These are phyloP conservation scores for Andrena flavipes DNA, from an alignment of 2,888 invertebrate species.

Conservation along the genomic window DNA sequence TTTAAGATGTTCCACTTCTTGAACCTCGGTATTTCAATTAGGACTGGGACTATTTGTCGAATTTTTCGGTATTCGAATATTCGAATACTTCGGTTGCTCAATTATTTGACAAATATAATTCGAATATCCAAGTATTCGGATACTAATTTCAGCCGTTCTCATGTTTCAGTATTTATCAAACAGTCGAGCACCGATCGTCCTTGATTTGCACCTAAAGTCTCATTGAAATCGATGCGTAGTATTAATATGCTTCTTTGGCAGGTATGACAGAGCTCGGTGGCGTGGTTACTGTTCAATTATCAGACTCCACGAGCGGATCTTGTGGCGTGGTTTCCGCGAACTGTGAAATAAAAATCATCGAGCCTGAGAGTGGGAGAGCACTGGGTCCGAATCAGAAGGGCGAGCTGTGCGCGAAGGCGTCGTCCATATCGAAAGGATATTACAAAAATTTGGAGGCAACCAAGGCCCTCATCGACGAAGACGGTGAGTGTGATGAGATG, in stretches of 20 bases:
- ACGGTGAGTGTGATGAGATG: conserved; percentile 79
- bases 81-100: no score
- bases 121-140: no score
- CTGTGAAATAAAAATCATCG: conserved; percentile 72
- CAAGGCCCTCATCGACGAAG: conserved; percentile 84
- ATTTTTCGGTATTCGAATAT: no score
- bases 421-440: conserved; percentile 86
- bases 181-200: no score
- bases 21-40: no score
- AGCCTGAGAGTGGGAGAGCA: conserved; percentile 55
- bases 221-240: background rate
- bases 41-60: no score
- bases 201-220: background rate
- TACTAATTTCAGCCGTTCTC: no score
- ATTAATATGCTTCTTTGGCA: conserved; percentile 30
- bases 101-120: no score
- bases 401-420: conserved; percentile 62
- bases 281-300: conserved; percentile 45
- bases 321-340: conserved; percentile 68
- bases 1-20: no score
- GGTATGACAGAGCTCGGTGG: conserved; percentile 77
- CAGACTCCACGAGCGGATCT: conserved; percentile 66
- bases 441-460: conserved; percentile 86
- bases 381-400: conserved; percentile 75
- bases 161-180: no score